Percentiles rank a stretch among this genome's conserved stretches.
Evolutionary conservation across 2,113 vertebrate genomes (phyloP).

Genomic region (Xenopus borealis): DNA sequence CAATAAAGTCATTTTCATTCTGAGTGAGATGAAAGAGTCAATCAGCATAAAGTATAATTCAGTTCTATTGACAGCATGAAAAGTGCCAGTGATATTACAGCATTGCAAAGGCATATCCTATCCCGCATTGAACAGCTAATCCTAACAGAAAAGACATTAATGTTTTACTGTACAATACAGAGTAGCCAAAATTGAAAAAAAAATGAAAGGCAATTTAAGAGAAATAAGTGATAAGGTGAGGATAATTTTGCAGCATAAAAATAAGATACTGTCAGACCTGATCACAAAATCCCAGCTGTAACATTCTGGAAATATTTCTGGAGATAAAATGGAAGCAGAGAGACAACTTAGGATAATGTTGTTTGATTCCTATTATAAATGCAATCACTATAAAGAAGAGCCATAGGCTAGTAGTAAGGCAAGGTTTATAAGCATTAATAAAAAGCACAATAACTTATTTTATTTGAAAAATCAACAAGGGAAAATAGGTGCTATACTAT

Average conservation of each 20-base stretch:
- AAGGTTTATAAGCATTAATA: not conserved
- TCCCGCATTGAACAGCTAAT: constrained; percentile 12
- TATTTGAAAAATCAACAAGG: not conserved
- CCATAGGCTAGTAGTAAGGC: constrained; percentile 15
- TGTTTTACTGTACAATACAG: not conserved
- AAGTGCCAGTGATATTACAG: too few relatives aligned
- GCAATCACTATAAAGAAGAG: constrained; percentile 19
- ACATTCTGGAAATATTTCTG: constrained; percentile 17
- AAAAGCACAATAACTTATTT: not conserved
- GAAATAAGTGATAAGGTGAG: constrained; percentile 33
- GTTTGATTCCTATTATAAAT: constrained; percentile 22
- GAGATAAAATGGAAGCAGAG: constrained; percentile 28
- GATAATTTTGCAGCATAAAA: constrained; percentile 33
- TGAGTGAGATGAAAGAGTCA: too few relatives aligned
- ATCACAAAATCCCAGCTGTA: constrained; percentile 23
- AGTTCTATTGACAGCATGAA: too few relatives aligned
- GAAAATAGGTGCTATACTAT: not conserved
- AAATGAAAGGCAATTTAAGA: constrained; percentile 34
- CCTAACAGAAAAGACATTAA: not conserved
- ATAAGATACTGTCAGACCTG: constrained; percentile 29
- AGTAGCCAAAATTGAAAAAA: constrained; percentile 7
- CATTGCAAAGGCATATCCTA: too few relatives aligned
- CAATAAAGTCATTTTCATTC: too few relatives aligned
- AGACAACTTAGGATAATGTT: constrained; percentile 22
- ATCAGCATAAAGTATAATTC: too few relatives aligned